phyloP scores from a whole-genome alignment of 2,113 vertebrate species.

The Oreochromis spilurus region DNA sequence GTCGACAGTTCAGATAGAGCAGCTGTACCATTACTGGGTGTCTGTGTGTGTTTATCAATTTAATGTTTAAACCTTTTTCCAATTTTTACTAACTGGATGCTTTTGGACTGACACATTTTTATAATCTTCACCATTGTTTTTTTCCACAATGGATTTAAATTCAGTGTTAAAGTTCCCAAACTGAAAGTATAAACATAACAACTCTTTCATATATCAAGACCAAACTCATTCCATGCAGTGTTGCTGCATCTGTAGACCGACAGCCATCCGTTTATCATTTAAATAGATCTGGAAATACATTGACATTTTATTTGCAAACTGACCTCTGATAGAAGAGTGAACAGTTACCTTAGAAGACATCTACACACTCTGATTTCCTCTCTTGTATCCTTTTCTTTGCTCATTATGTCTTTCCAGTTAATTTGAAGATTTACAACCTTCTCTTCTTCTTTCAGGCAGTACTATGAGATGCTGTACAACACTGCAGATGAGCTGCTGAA shows the following conservation, averaged over 20 bases:
- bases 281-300: not conserved
- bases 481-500: conserved; percentile 92
- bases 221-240: no score
- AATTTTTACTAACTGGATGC: not conserved
- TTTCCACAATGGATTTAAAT: not conserved
- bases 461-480: conserved; percentile 99
- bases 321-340: not conserved
- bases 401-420: not conserved
- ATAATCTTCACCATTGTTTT: not conserved
- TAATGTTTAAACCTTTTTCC: not conserved
- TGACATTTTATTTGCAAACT: not conserved
- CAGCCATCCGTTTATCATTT: not conserved
- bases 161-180: not conserved
- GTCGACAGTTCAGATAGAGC: not conserved
- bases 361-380: no score
- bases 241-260: no score
- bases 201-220: no score
- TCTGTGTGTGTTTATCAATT: not conserved
- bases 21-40: not conserved
- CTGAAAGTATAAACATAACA: no score
- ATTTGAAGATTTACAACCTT: not conserved
- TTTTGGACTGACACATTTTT: not conserved
- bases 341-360: not conserved
- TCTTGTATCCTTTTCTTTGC: not conserved
- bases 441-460: conserved; percentile 77